These are phyloP conservation scores for Bombus turneri DNA, from an alignment of 1,140 invertebrate species.

Conservation along the genomic window DNA sequence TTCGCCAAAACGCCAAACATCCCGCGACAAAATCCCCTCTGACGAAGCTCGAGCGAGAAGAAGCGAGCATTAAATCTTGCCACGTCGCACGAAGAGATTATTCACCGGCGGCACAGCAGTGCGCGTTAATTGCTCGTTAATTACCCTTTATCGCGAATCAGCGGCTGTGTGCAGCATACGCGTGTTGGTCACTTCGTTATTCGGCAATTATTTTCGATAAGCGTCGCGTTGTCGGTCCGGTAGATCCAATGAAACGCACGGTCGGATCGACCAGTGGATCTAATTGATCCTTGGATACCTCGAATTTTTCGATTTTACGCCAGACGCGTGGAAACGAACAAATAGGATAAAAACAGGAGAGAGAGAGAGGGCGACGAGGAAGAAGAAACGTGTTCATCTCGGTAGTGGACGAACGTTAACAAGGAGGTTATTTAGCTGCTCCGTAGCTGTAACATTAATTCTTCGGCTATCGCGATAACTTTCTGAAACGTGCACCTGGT, in stretches of 20 bases:
- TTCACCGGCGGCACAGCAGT: conserved; percentile 6
- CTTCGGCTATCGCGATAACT: conserved; percentile 64
- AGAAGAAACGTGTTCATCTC: conserved; percentile 31
- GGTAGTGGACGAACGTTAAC: conserved; percentile 33
- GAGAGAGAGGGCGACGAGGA: background rate
- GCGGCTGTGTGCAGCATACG: conserved; percentile 4
- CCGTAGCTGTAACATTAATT: conserved; percentile 51
- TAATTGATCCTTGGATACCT: conserved; percentile 40
- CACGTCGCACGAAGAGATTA: conserved; percentile 16
- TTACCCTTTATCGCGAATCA: conserved; percentile 47
- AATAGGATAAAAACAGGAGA: background rate
- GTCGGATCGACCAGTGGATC: conserved; percentile 9
- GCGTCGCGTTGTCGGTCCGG: background rate
- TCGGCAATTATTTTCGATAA: conserved; percentile 50
- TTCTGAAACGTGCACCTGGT: conserved; percentile 40
- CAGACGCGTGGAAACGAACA: background rate
- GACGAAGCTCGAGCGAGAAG: background rate
- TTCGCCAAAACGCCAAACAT: background rate
- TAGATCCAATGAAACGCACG: background rate
- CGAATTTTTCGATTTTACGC: background rate
- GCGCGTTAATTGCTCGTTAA: conserved; percentile 53
- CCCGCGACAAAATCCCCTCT: too few relatives aligned
- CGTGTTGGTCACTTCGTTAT: conserved; percentile 39
- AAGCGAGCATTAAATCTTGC: conserved; percentile 5
- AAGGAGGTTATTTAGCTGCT: conserved; percentile 60